Conservation (phyloP, 2,113 vertebrate species). For the Eclectus roratus region DNA sequence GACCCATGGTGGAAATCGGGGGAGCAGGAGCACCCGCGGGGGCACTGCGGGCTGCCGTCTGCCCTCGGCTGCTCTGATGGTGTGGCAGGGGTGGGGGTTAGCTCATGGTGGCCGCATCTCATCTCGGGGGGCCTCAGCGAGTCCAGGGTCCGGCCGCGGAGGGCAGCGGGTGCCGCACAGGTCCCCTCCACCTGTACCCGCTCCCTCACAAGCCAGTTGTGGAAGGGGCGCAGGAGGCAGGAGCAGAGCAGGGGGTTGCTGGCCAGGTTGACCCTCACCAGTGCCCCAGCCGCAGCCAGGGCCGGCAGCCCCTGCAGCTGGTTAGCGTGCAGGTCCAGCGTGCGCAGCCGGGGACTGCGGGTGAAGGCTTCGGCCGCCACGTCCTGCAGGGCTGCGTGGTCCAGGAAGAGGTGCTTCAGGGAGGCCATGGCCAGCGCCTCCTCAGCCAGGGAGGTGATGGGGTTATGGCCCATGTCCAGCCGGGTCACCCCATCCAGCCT, state of each 20-base stretch:
- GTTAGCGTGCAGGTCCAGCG: conserved; percentile 86
- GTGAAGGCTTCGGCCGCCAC: conserved; percentile 80
- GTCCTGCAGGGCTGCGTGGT: conserved; percentile 89
- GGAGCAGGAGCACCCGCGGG: conserved; percentile 80
- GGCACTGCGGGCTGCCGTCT: conserved; percentile 68
- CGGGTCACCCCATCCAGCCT: conserved; percentile 78
- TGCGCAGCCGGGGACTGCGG: conserved; percentile 77
- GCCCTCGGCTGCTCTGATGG: background rate
- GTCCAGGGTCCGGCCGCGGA: conserved; percentile 81
- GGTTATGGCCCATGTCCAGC: conserved; percentile 90
- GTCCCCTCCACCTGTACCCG: conserved; percentile 76
- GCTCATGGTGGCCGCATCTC: conserved; percentile 71
- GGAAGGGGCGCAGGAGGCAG: conserved; percentile 85
- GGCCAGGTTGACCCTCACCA: conserved; percentile 78
- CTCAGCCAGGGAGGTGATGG: conserved; percentile 87
- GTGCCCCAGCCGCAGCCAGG: conserved; percentile 70
- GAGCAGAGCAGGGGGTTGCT: conserved; percentile 90
- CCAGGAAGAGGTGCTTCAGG: conserved; percentile 85
- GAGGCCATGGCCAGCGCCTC: conserved; percentile 85
- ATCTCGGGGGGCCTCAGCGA: conserved; percentile 78
- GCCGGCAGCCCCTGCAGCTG: conserved; percentile 85
- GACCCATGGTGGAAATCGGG: conserved; percentile 75
- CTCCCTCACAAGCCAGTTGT: conserved; percentile 76
- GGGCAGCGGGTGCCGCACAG: conserved; percentile 76
- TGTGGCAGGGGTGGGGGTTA: accelerated